Base-by-base conservation (phyloP, 92 coral and sea anemone species). In the Plumapathes pennacea region DNA sequence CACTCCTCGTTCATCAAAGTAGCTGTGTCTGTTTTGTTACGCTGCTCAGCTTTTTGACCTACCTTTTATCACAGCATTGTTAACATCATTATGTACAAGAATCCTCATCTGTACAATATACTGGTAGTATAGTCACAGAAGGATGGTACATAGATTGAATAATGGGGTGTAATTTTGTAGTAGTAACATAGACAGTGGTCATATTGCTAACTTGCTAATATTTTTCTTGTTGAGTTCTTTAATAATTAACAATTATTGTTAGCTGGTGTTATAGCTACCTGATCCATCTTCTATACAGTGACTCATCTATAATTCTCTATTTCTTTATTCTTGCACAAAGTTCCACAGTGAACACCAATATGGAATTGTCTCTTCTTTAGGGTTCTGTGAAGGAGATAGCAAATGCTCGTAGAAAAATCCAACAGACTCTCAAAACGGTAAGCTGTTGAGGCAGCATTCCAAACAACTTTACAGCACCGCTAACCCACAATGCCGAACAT, bases 341-440 rank as follows among this genome's bases (percentile, higher is more conserved):
- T 12, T 7, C 50, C 17, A 14, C 50, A 17, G 56, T 49, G 56
- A 49, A 49, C 11, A 49, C 56, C 5, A 29, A 49, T 6, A 33
- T 49, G 27, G 50, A 44, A 17, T 23, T 8, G 62, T 37, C 39
- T 43, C 67, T 78, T 78, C 36, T 58, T 72, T 54, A 79, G 85
- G 80, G 80, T 62, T 85, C 88, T 67, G 85, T 83, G 55, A 69
- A 71, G 82, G 95, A 91, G 85, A 88, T 91, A 27, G 97, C 96
- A 42, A 83, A 88, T 60, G 96, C 97, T 67, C 88, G 97, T 67
- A 72, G 85, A 64, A 89, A 89, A 74, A 91, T 91, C 43, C 96
- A 88, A 63, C 89, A 91, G 78, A 88, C 97, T 22, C 90, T 91
- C 27, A 73, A 76, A 63, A 82, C 78, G 90, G 97, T 91, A 78